Evolutionary conservation across 2,797 vertebrate genomes (phyloP), one percentile per base, ranked within the genome.

Genomic region (Neostethus bicornis): DNA sequence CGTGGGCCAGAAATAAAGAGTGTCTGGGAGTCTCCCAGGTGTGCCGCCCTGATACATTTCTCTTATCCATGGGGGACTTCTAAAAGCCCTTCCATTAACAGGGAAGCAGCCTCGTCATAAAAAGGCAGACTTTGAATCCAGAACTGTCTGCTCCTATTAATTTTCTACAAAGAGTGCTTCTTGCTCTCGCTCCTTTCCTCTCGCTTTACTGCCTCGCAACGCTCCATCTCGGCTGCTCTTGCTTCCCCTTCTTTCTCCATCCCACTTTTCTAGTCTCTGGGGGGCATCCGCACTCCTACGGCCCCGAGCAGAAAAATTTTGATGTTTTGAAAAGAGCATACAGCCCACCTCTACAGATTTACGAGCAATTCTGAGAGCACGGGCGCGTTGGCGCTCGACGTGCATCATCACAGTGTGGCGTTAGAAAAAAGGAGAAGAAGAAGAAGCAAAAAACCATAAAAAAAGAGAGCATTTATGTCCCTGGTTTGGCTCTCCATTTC

Each of bases 81-180:
- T 89, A 90, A 92, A 90, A 90, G 89, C 90, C 71, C 85, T 87
- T 90, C 87, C 88, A 90, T 90, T 92, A 91, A 85, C 85, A 52
- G 73, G 70, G 76, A 86, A 80, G 85, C 66, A 73, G 83, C 60
- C 82, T 79, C 53, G 76, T 86, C 80, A 83, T 80, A 82, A 85
- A 89, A 85, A 79, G 70, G 74, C 70, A 80, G 81, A 83, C 80
- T 85, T 76, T 82, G 85, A 87, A 86, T 85, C 71, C 83, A 85
- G 74, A 86, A 87, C 83, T 85, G 87, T 90, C 90, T 81, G 85
- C 85, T 91, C 78, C 85, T 83, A 89, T 91, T 91, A 86, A 86
- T 91, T 90, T 89, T 82, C 84, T 77, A 84, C 84, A 84, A 81
- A 88, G 85, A 84, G 80, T 81, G 80, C 79, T 61, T 84, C 81